These are phyloP conservation scores for Dolomedes plantarius DNA, from an alignment of 2,888 invertebrate genomes.

Conservation along the genomic window DNA sequence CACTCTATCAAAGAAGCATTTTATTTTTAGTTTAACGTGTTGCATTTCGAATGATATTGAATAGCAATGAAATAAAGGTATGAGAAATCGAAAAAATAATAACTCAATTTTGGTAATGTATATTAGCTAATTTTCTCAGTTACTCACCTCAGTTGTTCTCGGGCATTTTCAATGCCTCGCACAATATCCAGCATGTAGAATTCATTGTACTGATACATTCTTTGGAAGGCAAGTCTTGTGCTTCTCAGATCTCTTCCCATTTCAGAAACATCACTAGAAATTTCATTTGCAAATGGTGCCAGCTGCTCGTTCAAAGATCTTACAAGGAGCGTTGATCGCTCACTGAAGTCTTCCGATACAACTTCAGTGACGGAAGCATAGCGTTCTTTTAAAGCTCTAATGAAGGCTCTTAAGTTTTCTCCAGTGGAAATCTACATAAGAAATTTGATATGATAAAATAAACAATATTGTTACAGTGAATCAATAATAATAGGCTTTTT, in stretches of 20 bases:
- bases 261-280: slow-evolving; percentile 29
- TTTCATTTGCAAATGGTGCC: slow-evolving; percentile 34
- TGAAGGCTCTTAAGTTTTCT: slow-evolving; percentile 29
- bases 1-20: no score
- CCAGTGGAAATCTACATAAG: slow-evolving; percentile 43
- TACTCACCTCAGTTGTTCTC: slow-evolving; percentile 27
- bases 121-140: no score
- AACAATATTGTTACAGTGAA: no score
- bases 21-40: no score
- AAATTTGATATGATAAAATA: slow-evolving; percentile 1
- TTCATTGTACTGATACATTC: slow-evolving; percentile 68
- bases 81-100: no score
- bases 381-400: background rate
- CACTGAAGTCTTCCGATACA: slow-evolving; percentile 27
- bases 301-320: slow-evolving; percentile 26
- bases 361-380: background rate
- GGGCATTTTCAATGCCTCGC: background rate
- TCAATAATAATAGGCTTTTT: no score
- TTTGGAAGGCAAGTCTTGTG: slow-evolving; percentile 16
- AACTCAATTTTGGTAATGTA: no score
- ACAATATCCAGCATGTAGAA: slow-evolving; percentile 59
- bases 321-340: background rate
- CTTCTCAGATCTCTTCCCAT: slow-evolving; percentile 30
- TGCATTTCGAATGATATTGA: no score
- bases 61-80: no score